Evolutionary conservation across 2,888 invertebrate species (phyloP), one percentile per base, ranked within the genome.

Genomic region (Acleris emargana): DNA sequence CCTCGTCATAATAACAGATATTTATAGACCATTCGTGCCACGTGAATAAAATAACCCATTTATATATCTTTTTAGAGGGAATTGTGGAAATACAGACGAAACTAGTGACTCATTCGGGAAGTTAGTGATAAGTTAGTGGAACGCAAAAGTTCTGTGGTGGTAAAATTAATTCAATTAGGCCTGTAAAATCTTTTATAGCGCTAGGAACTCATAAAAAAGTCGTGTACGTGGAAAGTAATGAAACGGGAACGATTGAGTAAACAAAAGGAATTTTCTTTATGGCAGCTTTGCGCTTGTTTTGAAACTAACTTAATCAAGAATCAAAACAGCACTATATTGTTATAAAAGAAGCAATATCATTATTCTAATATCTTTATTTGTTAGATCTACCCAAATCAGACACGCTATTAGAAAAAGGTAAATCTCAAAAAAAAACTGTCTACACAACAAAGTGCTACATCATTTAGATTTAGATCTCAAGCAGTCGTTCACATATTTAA

Each of bases 21-120:
- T 84, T 82, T 83, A 83, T 80, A 71, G 75, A 69, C 72, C 68
- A 69, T 69, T 72, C 61, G 68, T 62, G 63, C 62, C 68, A 66
- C 69, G 68, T 72, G 69, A 72, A 73, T 69, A 69, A 61, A 52
- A 61, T 32, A 45, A 38, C 50, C 64, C 60, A 61, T 66, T 64
- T 64, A 50, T 59, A 64, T 54, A 47, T 61, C 60, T 43, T 32
- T 28, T 55, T 61, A 45, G 32, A 49, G 55, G 59, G 55, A 55
- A 60, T 57, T 60, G 55, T 25, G 57, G 51, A 57, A 55, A 66
- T 66, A 61, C n/a, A 47, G 59, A 59, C 59, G 53, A 25, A 43
- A 55, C 53, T 49, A 13, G 38, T 38, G 38, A 51, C 50, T 45
- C 5, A 51, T 52, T 64, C 50, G 28, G 50, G 43, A 43, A 17